Evolutionary conservation across 2,797 vertebrate species (phyloP).

Genomic region (Thunnus albacares): DNA sequence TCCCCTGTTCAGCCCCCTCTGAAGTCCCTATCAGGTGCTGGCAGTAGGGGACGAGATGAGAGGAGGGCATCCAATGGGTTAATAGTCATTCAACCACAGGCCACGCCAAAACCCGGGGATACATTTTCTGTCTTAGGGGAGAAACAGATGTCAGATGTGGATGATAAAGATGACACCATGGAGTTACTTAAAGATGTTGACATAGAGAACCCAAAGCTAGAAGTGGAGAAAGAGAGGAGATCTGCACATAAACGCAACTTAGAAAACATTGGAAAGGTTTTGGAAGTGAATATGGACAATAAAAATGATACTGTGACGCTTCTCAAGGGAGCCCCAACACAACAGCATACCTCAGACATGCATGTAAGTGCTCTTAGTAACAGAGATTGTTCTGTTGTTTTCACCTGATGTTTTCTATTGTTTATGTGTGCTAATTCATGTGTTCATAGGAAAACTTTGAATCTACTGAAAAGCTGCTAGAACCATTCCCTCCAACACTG

Average conservation of each 20-base stretch:
- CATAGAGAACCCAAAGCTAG: constrained; percentile 41
- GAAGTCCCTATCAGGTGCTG: constrained; percentile 65
- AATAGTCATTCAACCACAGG: constrained; percentile 62
- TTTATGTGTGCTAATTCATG: constrained; percentile 6
- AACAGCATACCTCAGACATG: constrained; percentile 49
- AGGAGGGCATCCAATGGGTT: constrained; percentile 60
- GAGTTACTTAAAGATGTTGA: constrained; percentile 84
- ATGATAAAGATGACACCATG: constrained; percentile 80
- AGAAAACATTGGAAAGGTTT: constrained; percentile 19
- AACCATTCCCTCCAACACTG: constrained; percentile 74
- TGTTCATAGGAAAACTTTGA: constrained; percentile 84
- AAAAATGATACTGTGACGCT: constrained; percentile 62
- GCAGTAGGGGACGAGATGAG: constrained; percentile 57
- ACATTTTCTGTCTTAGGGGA: constrained; percentile 52
- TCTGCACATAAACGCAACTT: constrained; percentile 29
- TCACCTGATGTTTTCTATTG: background rate
- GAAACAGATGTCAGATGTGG: constrained; percentile 53
- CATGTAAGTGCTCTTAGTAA: constrained; percentile 70
- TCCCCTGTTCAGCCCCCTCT: constrained; percentile 44
- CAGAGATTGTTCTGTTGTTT: background rate
- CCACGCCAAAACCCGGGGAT: constrained; percentile 49
- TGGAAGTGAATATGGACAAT: constrained; percentile 30
- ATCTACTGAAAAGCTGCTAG: constrained; percentile 87
- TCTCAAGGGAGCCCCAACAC: constrained; percentile 43
- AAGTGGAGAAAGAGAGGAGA: constrained; percentile 32